A percentile compares a stretch with the other conserved stretches of the same genome.
Evolutionary conservation across 2,113 vertebrate genomes (phyloP).

Genomic region (Dipodomys ordii): DNA sequence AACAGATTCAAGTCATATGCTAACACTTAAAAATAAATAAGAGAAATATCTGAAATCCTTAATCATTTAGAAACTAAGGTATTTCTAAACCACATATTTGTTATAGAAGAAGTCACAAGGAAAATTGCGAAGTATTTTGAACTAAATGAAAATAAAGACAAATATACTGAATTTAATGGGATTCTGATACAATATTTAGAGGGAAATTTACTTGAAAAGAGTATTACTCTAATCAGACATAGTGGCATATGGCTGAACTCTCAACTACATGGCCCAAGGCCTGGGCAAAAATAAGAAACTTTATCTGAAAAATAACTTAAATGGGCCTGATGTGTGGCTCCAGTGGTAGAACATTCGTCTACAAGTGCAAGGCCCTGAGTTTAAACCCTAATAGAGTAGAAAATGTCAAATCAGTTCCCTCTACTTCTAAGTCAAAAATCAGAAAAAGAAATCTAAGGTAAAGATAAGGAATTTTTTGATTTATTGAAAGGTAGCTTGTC

Average conservation of each 20-base stretch:
- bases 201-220: neutral
- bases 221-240: neutral
- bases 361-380: no score
- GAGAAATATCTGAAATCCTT: neutral
- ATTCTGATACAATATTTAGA: neutral
- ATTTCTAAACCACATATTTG: neutral
- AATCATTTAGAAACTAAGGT: neutral
- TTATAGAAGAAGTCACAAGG: neutral
- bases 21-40: conserved; percentile 26
- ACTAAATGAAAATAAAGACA: conserved; percentile 20
- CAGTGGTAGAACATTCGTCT: no score
- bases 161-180: neutral
- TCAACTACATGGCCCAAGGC: no score
- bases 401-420: neutral
- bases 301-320: no score
- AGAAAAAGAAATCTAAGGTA: neutral
- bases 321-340: no score
- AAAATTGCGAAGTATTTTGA: conserved; percentile 29
- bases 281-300: no score
- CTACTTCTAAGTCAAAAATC: neutral
- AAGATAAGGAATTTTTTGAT: neutral
- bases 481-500: no score
- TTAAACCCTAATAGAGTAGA: neutral
- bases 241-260: no score
- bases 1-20: neutral